Percentiles rank a stretch among this genome's conserved stretches.
These are phyloP conservation scores for Ciconia nigra DNA, from an alignment of 2,797 vertebrate species.

Conservation along the genomic window DNA sequence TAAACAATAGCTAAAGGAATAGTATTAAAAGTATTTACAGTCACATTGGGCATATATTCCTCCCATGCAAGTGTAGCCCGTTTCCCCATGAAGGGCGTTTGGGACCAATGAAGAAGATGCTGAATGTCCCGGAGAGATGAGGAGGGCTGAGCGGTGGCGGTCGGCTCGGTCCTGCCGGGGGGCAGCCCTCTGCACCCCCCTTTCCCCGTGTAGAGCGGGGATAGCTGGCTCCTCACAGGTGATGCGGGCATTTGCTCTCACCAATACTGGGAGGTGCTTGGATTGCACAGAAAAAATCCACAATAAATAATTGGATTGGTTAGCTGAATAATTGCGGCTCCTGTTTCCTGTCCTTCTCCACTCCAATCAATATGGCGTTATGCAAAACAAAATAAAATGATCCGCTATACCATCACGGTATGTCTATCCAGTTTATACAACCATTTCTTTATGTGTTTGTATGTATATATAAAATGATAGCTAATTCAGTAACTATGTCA, in stretches of 20 bases:
- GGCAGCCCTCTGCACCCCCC: neutral
- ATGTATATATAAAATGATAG: accelerated
- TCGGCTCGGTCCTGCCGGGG: too few species aligned
- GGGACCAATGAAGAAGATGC: neutral
- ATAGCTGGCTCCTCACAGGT: neutral
- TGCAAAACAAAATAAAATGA: too few species aligned
- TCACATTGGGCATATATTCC: neutral
- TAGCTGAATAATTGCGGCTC: neutral
- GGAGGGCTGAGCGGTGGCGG: neutral
- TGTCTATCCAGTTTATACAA: neutral
- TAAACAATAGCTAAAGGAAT: neutral
- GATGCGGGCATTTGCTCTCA: too few species aligned
- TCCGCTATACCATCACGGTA: accelerated
- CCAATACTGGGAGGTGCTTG: neutral
- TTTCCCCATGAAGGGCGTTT: too few species aligned
- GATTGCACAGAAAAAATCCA: accelerated
- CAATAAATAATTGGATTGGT: neutral
- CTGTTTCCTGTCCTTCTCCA: neutral
- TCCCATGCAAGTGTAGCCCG: accelerated
- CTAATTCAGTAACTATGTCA: accelerated
- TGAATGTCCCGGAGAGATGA: neutral
- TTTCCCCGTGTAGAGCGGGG: too few species aligned
- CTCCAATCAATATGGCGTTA: accelerated
- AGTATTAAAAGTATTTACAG: neutral
- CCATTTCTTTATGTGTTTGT: accelerated